These are phyloP conservation scores for Lithobates pipiens DNA, from an alignment of 2,797 vertebrate genomes.

Conservation along the genomic window DNA sequence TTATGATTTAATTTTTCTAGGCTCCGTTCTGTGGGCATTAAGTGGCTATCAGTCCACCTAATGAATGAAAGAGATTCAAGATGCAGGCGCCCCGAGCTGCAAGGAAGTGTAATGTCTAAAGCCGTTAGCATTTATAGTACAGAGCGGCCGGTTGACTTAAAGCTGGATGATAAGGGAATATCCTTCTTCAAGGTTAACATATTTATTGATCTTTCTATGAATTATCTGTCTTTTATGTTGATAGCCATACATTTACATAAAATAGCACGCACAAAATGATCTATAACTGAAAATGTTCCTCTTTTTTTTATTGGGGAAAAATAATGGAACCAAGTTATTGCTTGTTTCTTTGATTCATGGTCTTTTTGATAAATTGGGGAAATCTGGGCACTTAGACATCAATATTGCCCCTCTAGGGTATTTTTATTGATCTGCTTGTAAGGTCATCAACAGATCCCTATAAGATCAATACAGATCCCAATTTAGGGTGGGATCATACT, in stretches of 20 bases:
- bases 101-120: slow-evolving; percentile 75
- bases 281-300: too few species aligned
- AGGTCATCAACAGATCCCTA: too few species aligned
- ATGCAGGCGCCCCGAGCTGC: slow-evolving; percentile 75
- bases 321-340: too few species aligned
- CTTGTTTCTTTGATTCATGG: too few species aligned
- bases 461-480: too few species aligned
- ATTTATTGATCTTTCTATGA: background rate
- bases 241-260: background rate
- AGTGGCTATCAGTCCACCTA: slow-evolving; percentile 85
- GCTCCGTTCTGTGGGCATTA: slow-evolving; percentile 83
- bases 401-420: too few species aligned
- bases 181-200: slow-evolving; percentile 88
- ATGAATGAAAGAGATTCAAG: slow-evolving; percentile 73
- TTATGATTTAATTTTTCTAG: slow-evolving; percentile 70
- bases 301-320: too few species aligned
- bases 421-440: too few species aligned
- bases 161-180: slow-evolving; percentile 81
- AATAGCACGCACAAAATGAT: too few species aligned
- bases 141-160: slow-evolving; percentile 80
- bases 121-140: slow-evolving; percentile 82
- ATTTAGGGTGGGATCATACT: too few species aligned
- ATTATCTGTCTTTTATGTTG: background rate
- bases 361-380: too few species aligned
- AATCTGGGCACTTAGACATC: too few species aligned